Evolutionary conservation across 2,888 invertebrate genomes (phyloP).

Genomic region (Pasiphila rectangulata): DNA sequence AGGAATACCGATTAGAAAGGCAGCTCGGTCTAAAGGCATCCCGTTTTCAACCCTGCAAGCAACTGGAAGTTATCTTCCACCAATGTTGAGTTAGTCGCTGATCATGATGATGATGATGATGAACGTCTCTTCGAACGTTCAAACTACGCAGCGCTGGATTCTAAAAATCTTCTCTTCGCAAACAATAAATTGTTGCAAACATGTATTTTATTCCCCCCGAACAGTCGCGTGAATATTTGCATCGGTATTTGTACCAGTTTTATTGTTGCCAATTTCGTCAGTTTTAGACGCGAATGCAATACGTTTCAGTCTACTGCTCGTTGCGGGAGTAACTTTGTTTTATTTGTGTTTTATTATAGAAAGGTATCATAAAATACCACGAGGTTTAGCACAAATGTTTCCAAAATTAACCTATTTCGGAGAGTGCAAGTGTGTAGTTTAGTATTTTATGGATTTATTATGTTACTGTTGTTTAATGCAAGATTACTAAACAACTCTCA

Average conservation of each 20-base stretch:
- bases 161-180: not conserved
- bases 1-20: too few species aligned
- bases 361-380: not conserved
- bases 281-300: constrained; percentile 24
- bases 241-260: constrained; percentile 20
- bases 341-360: constrained; percentile 17
- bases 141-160: too few species aligned
- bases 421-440: not conserved
- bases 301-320: constrained; percentile 17
- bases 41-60: too few species aligned
- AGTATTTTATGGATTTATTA: not conserved
- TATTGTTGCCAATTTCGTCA: constrained; percentile 24
- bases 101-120: too few species aligned
- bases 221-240: constrained; percentile 21
- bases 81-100: too few species aligned
- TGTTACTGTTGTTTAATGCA: too few species aligned
- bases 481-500: too few species aligned
- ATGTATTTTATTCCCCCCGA: constrained; percentile 14
- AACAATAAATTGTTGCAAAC: constrained; percentile 16
- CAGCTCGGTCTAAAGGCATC: too few species aligned
- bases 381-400: not conserved
- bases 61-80: too few species aligned
- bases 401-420: not conserved
- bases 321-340: constrained; percentile 17
- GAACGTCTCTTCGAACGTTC: too few species aligned